Evolutionary conservation across 2,797 vertebrate genomes (phyloP), one percentile per base, ranked within the genome.

Genomic region (Pitangus sulphuratus): DNA sequence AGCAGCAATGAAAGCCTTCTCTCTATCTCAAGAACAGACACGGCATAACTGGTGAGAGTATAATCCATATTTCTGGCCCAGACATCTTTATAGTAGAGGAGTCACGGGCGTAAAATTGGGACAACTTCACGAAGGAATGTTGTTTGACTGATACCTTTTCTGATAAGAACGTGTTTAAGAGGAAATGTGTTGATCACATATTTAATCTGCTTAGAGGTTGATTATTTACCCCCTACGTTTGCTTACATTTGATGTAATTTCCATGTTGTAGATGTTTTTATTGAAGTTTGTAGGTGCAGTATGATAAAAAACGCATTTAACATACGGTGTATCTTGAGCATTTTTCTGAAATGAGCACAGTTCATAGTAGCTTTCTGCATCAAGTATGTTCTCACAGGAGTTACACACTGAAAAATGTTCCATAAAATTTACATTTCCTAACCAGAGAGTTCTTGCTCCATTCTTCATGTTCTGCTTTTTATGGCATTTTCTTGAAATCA

Each of bases 301-400:
- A 39, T 61, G 24, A 72, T 93, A 40, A 90, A 58, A 48, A 58
- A 42, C 1, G 2, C 24, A 7, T 35, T 91, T 75, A 93, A 60
- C n/a, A 81, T 78, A 71, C 30, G 31, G n/a, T 61, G 20, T 31
- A 44, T 91, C 76, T 84, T 87, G 31, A 74, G 30, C 40, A 50
- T 91, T 93, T 93, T 35, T 81, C 58, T 93, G 77, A 71, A 93
- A 69, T 93, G 51, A 82, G 30, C 86, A 57, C 31, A 79, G 54
- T 72, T 94, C 44, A 8, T 87, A 81, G 72, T 81, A 86, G 35
- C 40, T 88, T 33, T 91, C 58, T 26, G 30, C 77, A 56, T 15
- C 44, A 78, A 81, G 39, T 75, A 35, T 65, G 65, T 65, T 93
- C 35, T 61, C 39, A 37, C 33, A 58, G 50, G 35, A 93, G 42